Conservation (phyloP, 2,888 invertebrate genomes). For the Rhyacophila evoluta region DNA sequence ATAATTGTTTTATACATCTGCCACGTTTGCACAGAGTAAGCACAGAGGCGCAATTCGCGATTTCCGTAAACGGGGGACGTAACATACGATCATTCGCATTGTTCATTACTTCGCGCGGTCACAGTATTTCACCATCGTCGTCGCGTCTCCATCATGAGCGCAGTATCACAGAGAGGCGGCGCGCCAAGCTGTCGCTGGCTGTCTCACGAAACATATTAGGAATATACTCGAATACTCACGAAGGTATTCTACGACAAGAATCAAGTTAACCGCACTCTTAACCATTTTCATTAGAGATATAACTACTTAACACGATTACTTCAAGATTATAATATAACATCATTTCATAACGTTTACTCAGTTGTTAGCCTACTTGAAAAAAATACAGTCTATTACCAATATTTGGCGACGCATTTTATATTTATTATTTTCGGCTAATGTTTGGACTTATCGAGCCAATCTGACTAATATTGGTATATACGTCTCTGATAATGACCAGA, state of each 20-base stretch:
- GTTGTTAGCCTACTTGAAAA: too few relatives aligned
- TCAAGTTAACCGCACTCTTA: slow-evolving; percentile 2
- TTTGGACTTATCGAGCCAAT: too few relatives aligned
- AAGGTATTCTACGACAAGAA: not conserved
- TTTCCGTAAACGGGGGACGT: slow-evolving; percentile 6
- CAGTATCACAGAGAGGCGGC: not conserved
- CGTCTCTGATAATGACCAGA: too few relatives aligned
- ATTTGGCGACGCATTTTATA: too few relatives aligned
- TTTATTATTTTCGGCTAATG: too few relatives aligned
- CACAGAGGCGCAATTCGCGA: not conserved
- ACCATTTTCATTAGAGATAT: not conserved
- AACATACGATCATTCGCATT: slow-evolving; percentile 11
- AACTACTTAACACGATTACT: not conserved
- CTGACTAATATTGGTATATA: too few relatives aligned
- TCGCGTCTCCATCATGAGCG: not conserved
- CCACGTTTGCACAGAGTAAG: not conserved
- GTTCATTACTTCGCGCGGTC: slow-evolving; percentile 7
- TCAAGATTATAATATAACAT: not conserved
- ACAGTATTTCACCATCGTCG: not conserved
- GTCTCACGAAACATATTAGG: slow-evolving; percentile 6
- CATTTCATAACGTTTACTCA: too few relatives aligned
- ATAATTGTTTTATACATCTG: too few relatives aligned
- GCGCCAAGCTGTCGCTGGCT: slow-evolving; percentile 5
- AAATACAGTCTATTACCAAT: too few relatives aligned
- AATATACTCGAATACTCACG: not conserved